Evolutionary conservation across 2,888 invertebrate species (phyloP).

Genomic region (Leucania comma): DNA sequence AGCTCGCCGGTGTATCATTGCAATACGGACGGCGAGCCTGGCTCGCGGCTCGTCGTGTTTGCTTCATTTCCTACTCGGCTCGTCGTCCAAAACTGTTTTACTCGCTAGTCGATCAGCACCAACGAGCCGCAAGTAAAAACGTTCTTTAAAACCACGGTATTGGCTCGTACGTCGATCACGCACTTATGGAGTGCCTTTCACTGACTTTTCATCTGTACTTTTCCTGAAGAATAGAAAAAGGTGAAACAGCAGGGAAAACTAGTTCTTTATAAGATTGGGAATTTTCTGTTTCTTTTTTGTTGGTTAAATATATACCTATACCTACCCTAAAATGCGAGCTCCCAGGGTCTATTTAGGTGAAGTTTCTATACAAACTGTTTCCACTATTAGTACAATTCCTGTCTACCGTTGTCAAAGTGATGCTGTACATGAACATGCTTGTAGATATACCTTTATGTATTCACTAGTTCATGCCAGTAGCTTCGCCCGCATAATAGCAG

Average conservation of each 20-base stretch:
- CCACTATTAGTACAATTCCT: conserved; percentile 40
- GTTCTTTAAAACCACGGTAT: too few relatives aligned
- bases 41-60: too few relatives aligned
- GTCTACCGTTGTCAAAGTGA: conserved; percentile 51
- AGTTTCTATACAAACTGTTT: conserved; percentile 18
- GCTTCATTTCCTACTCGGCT: too few relatives aligned
- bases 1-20: too few relatives aligned
- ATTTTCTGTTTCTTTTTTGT: conserved; percentile 13
- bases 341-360: not conserved
- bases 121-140: too few relatives aligned
- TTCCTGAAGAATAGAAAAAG: not conserved
- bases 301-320: not conserved
- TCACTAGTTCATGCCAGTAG: not conserved
- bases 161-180: too few relatives aligned
- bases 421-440: conserved; percentile 17
- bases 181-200: not conserved
- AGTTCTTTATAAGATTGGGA: not conserved
- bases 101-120: too few relatives aligned
- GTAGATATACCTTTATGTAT: not conserved
- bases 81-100: too few relatives aligned
- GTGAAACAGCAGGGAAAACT: not conserved
- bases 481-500: too few relatives aligned
- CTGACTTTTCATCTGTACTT: not conserved
- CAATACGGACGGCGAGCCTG: too few relatives aligned
- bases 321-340: not conserved